A percentile compares a stretch with the other conserved stretches of the same genome.
phyloP scores from a whole-genome alignment of 2,888 invertebrate species.

The Drosophila testacea region DNA sequence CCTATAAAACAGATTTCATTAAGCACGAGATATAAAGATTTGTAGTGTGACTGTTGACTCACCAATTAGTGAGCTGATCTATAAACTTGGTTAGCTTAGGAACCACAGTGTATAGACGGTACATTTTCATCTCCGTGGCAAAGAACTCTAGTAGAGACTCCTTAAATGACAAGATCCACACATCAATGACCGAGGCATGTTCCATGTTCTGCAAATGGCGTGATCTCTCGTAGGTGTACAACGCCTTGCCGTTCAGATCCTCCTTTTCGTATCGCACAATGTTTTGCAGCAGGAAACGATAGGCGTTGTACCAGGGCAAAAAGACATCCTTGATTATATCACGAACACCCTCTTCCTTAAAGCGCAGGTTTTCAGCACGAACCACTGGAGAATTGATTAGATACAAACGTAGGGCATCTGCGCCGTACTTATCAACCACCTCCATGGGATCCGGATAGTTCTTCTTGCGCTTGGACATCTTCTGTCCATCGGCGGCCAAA shows the following conservation, averaged over 20 bases:
- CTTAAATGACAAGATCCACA: conserved; percentile 98
- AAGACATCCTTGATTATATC: conserved; percentile 99
- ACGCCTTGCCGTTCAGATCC: conserved; percentile 85
- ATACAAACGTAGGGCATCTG: conserved; percentile 98
- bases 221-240: conserved; percentile 87
- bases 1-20: conserved; percentile 47
- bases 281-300: conserved; percentile 97
- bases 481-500: conserved; percentile 98
- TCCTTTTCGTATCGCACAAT: conserved; percentile 92
- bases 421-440: conserved; percentile 96
- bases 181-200: conserved; percentile 92
- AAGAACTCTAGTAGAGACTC: conserved; percentile 96
- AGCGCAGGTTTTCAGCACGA: conserved; percentile 96
- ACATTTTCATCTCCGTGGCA: conserved; percentile 96
- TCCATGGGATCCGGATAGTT: conserved; percentile 99
- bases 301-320: conserved; percentile 98
- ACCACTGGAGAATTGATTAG: conserved; percentile 99
- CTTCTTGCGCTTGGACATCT: conserved; percentile 99
- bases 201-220: conserved; percentile 78
- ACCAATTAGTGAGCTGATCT: conserved; percentile 98
- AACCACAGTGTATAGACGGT: conserved; percentile 97
- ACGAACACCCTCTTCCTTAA: conserved; percentile 98
- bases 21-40: background rate
- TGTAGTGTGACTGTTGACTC: background rate
- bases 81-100: conserved; percentile 97